phyloP scores from a whole-genome alignment of 53 echinoderm and acorn worm genomes.

The Stichopus horrens region DNA sequence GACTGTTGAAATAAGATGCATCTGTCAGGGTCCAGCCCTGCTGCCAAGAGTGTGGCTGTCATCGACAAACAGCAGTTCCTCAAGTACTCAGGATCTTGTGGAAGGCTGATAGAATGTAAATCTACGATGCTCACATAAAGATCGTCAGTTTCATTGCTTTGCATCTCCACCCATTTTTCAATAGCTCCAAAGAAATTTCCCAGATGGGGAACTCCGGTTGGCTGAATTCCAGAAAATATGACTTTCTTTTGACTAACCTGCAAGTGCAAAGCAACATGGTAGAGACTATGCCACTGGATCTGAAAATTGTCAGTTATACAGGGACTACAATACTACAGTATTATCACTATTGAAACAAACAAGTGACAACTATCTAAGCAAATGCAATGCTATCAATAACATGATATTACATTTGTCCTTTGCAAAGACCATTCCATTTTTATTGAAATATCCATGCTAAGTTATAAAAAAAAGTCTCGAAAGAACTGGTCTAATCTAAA shows the following conservation, averaged over 20 bases:
- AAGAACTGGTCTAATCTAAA: too few relatives aligned
- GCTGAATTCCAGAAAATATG: conserved; percentile 94
- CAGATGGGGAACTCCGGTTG: conserved; percentile 89
- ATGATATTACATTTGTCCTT: too few relatives aligned
- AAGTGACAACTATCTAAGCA: too few relatives aligned
- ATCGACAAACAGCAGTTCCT: conserved; percentile 65
- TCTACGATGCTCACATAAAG: conserved; percentile 85
- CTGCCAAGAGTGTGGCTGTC: conserved; percentile 80
- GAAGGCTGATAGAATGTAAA: conserved; percentile 88
- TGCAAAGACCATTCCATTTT: too few relatives aligned
- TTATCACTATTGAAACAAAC: too few relatives aligned
- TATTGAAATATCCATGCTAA: too few relatives aligned
- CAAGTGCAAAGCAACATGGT: background rate
- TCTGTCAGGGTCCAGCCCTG: conserved; percentile 83
- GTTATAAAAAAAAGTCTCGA: too few relatives aligned
- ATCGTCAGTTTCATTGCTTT: conserved; percentile 56
- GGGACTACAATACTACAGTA: too few relatives aligned
- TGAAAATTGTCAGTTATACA: too few relatives aligned
- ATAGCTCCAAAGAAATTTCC: conserved; percentile 97
- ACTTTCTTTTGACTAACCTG: conserved; percentile 47
- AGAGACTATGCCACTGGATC: too few relatives aligned
- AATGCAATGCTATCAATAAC: too few relatives aligned
- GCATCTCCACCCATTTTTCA: conserved; percentile 82
- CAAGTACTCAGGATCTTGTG: conserved; percentile 75
- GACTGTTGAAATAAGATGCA: conserved; percentile 97